Base-by-base conservation (phyloP, 2,797 vertebrate species). In the Muscicapa striata region DNA sequence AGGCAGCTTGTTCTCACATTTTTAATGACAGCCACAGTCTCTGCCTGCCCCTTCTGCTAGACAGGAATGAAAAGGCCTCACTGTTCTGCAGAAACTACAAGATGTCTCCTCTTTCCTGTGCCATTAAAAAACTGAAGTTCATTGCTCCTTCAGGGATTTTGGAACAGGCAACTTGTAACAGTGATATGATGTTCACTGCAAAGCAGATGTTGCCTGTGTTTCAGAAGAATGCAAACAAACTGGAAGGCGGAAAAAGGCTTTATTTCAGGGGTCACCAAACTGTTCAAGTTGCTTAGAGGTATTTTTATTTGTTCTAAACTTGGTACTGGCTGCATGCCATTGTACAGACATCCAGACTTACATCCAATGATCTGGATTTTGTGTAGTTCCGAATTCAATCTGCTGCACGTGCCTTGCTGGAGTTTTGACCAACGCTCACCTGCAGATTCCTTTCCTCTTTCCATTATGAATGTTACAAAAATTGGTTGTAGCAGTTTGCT, bases 301-400 rank as follows among this genome's bases (percentile, higher is more conserved):
- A 36, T 19, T 75, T 64, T 69, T n/a, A 5, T 77, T 57, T 75
- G 38, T 76, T 29, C 15, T 83, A 13, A 59, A 27, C 5, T 30
- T 30, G 4, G 5, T 52, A 4, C 17, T 21, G 22, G 2, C 30
- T 64, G 22, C 38, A 21, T 7, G 49, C 34, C 9, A 5, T 0
- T 0, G 0, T 38, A 38, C 61, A 45, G 38, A 38, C 10, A 30
- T 29, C 7, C 24, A 45, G 20, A 40, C 17, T 36, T 54, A 21
- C 24, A 3, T 20, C 27, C 18, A 34, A 16, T 16, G 18, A 62
- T 17, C 4, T 77, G 24, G 11, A 54, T 88, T 58, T 74, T 7
- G 6, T 9, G 8, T 43, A 58, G 16, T 48, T 84, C 36, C 62
- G 10, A 38, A 51, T 49, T 41, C 20, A 43, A 22, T 14, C 43